Evolutionary conservation across 2,113 vertebrate species (phyloP).

Genomic region (Rostratula benghalensis): DNA sequence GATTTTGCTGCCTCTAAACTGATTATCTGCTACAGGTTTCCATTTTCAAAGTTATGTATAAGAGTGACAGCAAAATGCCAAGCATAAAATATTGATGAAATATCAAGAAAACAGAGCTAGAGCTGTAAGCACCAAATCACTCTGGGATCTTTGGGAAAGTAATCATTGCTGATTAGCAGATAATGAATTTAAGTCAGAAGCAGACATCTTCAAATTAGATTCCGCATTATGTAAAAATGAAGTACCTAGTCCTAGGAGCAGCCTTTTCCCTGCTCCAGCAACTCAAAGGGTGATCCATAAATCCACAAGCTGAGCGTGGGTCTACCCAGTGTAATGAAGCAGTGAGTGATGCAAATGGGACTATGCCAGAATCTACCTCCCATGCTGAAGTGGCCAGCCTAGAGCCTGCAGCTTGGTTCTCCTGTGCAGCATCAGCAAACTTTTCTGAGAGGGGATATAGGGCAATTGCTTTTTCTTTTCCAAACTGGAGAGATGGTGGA

Average conservation of each 20-base stretch:
- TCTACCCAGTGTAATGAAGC: background rate
- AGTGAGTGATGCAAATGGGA: background rate
- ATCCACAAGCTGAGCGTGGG: background rate
- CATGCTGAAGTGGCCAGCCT: background rate
- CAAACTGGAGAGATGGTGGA: background rate
- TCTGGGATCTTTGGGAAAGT: background rate
- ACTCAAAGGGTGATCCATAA: background rate
- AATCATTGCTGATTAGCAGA: background rate
- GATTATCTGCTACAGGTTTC: background rate
- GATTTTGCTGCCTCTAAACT: background rate
- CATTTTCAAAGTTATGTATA: background rate
- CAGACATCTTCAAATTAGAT: background rate
- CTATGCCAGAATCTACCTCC: background rate
- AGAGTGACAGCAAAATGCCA: conserved; percentile 1
- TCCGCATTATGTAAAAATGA: background rate
- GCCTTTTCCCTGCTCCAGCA: background rate
- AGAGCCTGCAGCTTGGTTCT: background rate
- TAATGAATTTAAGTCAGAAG: background rate
- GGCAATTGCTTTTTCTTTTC: background rate
- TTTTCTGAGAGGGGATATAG: background rate
- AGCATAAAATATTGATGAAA: conserved; percentile 29
- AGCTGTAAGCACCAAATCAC: background rate
- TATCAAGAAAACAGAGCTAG: background rate
- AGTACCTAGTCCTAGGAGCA: background rate
- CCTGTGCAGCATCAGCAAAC: background rate